Base-by-base conservation (phyloP, 2,888 invertebrate species). In the Aspidiotus destructor region DNA sequence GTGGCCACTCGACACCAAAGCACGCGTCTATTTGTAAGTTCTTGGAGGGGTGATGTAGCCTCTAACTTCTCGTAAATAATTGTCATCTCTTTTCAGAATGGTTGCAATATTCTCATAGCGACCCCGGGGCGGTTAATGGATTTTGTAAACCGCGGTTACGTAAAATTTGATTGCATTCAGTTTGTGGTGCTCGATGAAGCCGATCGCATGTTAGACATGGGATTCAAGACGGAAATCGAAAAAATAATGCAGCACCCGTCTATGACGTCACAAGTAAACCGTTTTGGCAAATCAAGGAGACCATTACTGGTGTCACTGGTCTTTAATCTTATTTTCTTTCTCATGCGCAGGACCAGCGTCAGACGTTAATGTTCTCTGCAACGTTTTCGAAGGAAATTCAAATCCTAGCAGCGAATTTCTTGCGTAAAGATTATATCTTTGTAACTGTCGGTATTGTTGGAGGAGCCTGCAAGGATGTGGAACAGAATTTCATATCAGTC, bases 371-470 rank as follows among this genome's bases (percentile, higher is more conserved):
- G 87, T 89, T 88, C 74, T 86, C 86, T 8, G 90, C 89, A 0
- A 90, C 90, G 0, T 89, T 89, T 74, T 86, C 87, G 0, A 79
- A 81, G 55, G 83, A 80, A 42, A 83, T 89, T 16, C 96, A 97
- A 77, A 81, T 82, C 93, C 94, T 0, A 82, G 84, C 97, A 0
- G 83, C 83, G 0, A 84, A 87, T 62, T 95, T 90, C 76, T 79
- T 97, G 15, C 79, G 85, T 69, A 28, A 28, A 28, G 74, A 81
- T 68, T 95, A 96, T 76, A 76, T 93, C n/a, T 96, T 95, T 75
- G 82, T 96, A 9, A 84, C 90, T 0, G 88, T 97, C 16, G 98
- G 97, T 57, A 86, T 90, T 9, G 87, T 98, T 0, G 98, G 98
- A 0, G 91, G 93, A 1, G 97, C 97, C 8, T 94, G 92, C 74